These are phyloP conservation scores for Chloebia gouldiae DNA, from an alignment of 2,113 vertebrate species.

Conservation along the genomic window DNA sequence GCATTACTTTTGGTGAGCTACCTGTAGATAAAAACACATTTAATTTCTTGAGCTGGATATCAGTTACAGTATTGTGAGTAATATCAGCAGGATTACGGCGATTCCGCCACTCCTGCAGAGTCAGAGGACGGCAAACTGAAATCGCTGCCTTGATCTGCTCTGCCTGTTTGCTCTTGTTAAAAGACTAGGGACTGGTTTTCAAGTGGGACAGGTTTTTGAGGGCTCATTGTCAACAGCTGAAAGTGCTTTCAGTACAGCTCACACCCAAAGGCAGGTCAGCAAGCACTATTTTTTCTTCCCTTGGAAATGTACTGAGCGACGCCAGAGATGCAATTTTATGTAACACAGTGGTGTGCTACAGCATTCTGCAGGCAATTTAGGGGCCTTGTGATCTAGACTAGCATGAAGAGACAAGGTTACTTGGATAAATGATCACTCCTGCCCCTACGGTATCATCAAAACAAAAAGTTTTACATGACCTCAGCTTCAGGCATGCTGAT, in stretches of 20 bases:
- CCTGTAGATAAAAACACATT: background rate
- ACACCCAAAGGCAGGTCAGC: background rate
- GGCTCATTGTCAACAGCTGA: background rate
- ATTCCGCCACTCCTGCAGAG: background rate
- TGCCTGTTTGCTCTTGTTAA: conserved; percentile 29
- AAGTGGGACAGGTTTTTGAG: background rate
- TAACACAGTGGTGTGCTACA: accelerated
- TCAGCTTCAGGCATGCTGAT: background rate
- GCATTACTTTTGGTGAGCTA: background rate
- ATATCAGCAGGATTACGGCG: background rate
- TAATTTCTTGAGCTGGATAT: background rate
- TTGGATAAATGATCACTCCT: background rate
- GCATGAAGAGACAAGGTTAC: background rate
- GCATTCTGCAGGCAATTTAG: background rate
- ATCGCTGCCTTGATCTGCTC: background rate
- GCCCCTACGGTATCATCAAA: background rate
- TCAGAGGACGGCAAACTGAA: background rate
- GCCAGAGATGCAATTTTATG: background rate
- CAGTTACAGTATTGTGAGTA: background rate
- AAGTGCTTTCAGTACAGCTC: background rate
- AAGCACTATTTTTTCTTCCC: background rate
- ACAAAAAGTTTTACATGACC: background rate
- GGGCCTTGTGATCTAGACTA: background rate
- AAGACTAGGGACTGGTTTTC: background rate
- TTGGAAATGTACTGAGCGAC: background rate